phyloP scores from a whole-genome alignment of 1,140 invertebrate genomes.

The Asobara japonica region DNA sequence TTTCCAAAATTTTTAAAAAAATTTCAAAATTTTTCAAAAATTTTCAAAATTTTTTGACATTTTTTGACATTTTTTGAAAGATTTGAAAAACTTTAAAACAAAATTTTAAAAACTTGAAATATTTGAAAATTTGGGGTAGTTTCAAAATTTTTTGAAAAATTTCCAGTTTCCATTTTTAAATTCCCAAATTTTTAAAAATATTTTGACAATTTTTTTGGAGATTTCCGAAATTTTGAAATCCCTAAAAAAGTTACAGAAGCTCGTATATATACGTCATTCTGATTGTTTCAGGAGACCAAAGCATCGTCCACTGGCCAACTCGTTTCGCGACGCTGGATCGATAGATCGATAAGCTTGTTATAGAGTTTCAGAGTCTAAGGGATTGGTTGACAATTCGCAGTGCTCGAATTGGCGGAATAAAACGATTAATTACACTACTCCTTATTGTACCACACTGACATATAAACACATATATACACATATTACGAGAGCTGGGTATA shows the following conservation, averaged over 20 bases:
- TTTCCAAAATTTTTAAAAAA: too few relatives aligned
- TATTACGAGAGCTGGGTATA: too few relatives aligned
- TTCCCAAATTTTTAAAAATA: too few relatives aligned
- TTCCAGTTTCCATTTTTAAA: neutral
- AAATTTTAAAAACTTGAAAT: too few relatives aligned
- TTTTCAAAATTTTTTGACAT: too few relatives aligned
- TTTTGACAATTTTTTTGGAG: too few relatives aligned
- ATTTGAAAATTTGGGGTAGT: too few relatives aligned
- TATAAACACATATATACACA: neutral
- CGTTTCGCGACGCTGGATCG: neutral
- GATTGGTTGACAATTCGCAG: neutral
- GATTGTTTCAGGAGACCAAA: neutral
- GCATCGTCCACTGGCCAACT: neutral
- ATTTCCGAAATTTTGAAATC: neutral
- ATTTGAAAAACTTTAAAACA: too few relatives aligned
- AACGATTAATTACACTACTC: neutral
- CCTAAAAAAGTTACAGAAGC: too few relatives aligned
- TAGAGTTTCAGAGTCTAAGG: constrained; percentile 8
- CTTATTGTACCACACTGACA: neutral
- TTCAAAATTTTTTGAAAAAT: neutral
- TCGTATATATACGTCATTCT: neutral
- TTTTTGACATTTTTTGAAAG: too few relatives aligned
- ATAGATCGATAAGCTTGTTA: constrained; percentile 11
- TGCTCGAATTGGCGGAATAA: neutral
- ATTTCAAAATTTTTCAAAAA: too few relatives aligned